Evolutionary conservation across 1,140 invertebrate species (phyloP), one percentile per base, ranked within the genome.

Genomic region (Yoshiicerus persimilis): DNA sequence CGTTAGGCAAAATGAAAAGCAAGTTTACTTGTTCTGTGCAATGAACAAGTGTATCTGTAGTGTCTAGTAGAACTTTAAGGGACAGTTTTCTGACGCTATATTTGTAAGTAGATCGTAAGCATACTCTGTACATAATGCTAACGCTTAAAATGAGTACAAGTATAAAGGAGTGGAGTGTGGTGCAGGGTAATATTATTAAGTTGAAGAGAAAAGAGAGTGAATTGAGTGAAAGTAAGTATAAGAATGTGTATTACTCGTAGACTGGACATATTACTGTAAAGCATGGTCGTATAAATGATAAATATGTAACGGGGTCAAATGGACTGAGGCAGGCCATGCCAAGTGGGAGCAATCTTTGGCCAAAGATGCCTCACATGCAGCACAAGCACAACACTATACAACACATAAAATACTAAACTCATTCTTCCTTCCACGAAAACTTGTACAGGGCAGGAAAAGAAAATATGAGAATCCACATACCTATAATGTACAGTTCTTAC

Each of bases 241-340:
- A 70, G 25, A 30, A 70, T 70, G 10, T 30, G 66, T 30, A 70
- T 32, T 5, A 70, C 30, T 70, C 64, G 10, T 16, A 70, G 34
- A 80, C 75, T 80, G 75, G 75, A 80, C 75, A 38, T 80, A 80
- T 80, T 80, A 38, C 32, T 23, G 34, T 9, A 11, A 34, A 80
- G 34, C 75, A 80, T 38, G 34, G 34, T 80, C 75, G 75, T 80
- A 80, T 80, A 80, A 80, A 80, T 80, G 75, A 80, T 80, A 80
- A 80, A 80, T 80, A 80, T 80, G 75, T 80, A 80, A 80, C 75
- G 75, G 75, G 75, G 75, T 80, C 75, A 80, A 80, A 80, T 80
- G 75, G 75, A 80, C 75, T 80, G 34, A 80, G 75, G 75, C 75
- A 70, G 75, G 75, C 75, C 75, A 80, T 80, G 75, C 75, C 75